These are phyloP conservation scores for Cerastoderma edule DNA, from an alignment of 2,888 invertebrate genomes.

Conservation along the genomic window DNA sequence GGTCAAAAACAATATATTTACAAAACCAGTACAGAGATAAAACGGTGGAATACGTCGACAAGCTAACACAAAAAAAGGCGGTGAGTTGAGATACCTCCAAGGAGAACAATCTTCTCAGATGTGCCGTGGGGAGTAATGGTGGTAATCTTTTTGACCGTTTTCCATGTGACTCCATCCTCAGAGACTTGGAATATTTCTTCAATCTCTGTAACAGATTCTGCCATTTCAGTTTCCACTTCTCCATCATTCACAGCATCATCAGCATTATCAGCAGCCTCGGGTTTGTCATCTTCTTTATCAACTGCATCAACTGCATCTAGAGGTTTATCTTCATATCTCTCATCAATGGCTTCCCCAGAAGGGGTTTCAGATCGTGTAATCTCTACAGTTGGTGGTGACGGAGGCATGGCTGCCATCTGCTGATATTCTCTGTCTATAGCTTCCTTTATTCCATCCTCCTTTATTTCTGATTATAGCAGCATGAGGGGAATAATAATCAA, in stretches of 20 bases:
- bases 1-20: neutral
- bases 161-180: constrained; percentile 76
- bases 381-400: constrained; percentile 30
- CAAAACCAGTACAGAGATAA: constrained; percentile 8
- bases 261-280: neutral
- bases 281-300: constrained; percentile 14
- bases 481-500: constrained; percentile 24
- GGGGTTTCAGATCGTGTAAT: constrained; percentile 36
- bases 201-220: constrained; percentile 71
- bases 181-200: constrained; percentile 76
- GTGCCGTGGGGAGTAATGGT: constrained; percentile 75
- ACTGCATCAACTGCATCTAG: neutral
- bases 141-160: constrained; percentile 77
- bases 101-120: constrained; percentile 69
- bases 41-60: constrained; percentile 1
- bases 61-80: constrained; percentile 53
- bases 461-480: constrained; percentile 38
- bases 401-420: neutral
- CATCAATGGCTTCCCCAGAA: constrained; percentile 41
- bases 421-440: constrained; percentile 36
- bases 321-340: constrained; percentile 9
- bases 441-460: constrained; percentile 38
- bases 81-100: constrained; percentile 72
- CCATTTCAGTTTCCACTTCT: constrained; percentile 57
- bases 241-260: constrained; percentile 36